Conservation (phyloP, 2,113 vertebrate genomes). For the Psilopogon haemacephalus region DNA sequence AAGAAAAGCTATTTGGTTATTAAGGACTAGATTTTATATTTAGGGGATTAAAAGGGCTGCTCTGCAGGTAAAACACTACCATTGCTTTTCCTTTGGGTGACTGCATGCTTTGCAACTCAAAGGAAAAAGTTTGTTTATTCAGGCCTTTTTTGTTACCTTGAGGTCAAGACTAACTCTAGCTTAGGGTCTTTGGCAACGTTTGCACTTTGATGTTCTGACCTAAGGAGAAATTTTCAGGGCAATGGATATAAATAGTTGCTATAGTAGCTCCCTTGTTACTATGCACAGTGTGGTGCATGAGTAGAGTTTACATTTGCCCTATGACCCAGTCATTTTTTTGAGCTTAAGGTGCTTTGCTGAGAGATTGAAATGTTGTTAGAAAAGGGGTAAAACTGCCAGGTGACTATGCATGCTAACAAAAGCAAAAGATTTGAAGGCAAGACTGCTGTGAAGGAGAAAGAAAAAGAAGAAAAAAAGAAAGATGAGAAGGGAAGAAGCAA, state of each 20-base stretch:
- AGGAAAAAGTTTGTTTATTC: neutral
- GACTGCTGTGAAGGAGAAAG: neutral
- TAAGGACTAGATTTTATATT: neutral
- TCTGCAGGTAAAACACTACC: neutral
- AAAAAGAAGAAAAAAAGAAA: neutral
- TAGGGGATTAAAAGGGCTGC: neutral
- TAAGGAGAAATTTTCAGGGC: conserved; percentile 1
- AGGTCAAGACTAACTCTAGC: neutral
- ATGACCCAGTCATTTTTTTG: neutral
- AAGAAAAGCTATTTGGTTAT: neutral
- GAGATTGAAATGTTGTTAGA: neutral
- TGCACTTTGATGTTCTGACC: neutral
- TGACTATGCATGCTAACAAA: neutral
- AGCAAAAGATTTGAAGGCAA: neutral
- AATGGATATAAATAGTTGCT: conserved; percentile 12
- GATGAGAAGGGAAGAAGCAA: neutral
- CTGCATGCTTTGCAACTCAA: neutral
- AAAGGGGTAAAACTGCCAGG: neutral
- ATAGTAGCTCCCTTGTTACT: neutral
- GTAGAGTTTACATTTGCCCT: neutral
- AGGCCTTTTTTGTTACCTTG: neutral
- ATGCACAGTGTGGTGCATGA: neutral
- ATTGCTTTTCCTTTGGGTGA: neutral
- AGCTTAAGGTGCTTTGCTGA: neutral
- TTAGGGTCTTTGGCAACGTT: neutral